Evolutionary conservation across 2,113 vertebrate genomes (phyloP).

Genomic region (Salvelinus namaycush): DNA sequence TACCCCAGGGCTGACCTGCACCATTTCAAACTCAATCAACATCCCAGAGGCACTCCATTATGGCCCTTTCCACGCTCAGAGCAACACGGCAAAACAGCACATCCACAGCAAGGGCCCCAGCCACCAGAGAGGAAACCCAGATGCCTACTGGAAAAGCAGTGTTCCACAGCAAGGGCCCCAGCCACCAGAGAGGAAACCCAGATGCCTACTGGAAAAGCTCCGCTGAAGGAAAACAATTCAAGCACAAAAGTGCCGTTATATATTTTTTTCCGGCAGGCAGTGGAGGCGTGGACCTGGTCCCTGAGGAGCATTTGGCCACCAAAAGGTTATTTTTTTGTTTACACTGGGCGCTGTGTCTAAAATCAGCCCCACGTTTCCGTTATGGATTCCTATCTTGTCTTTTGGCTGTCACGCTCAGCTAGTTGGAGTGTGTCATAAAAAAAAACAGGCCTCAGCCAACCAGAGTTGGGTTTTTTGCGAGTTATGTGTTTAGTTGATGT

Average conservation of each 20-base stretch:
- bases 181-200: constrained; percentile 31
- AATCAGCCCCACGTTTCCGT: constrained; percentile 41
- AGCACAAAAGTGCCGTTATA: constrained; percentile 57
- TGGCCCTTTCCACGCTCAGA: constrained; percentile 26
- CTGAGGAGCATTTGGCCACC: constrained; percentile 41
- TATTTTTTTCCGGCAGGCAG: constrained; percentile 43
- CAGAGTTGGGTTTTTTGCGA: constrained; percentile 12
- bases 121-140: constrained; percentile 34
- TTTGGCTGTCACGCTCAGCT: constrained; percentile 56
- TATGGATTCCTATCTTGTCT: constrained; percentile 56
- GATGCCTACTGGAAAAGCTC: constrained; percentile 44
- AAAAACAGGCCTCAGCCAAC: constrained; percentile 33
- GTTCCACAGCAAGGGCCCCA: constrained; percentile 44
- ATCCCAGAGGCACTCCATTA: constrained; percentile 43
- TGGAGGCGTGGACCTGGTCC: constrained; percentile 39
- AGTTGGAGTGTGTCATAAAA: constrained; percentile 48
- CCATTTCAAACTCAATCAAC: constrained; percentile 72
- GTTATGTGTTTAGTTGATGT: constrained; percentile 29
- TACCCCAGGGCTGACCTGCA: constrained; percentile 58
- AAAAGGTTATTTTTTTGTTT: constrained; percentile 46
- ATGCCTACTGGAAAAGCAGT: too few relatives aligned
- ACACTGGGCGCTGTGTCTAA: constrained; percentile 37
- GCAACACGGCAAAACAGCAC: constrained; percentile 15
- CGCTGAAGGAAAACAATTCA: constrained; percentile 54
- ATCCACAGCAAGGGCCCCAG: constrained; percentile 42